A percentile compares a stretch with the other conserved stretches of the same genome.
Evolutionary conservation across 2,797 vertebrate genomes (phyloP).

Genomic region (Hafferia zeledoni): DNA sequence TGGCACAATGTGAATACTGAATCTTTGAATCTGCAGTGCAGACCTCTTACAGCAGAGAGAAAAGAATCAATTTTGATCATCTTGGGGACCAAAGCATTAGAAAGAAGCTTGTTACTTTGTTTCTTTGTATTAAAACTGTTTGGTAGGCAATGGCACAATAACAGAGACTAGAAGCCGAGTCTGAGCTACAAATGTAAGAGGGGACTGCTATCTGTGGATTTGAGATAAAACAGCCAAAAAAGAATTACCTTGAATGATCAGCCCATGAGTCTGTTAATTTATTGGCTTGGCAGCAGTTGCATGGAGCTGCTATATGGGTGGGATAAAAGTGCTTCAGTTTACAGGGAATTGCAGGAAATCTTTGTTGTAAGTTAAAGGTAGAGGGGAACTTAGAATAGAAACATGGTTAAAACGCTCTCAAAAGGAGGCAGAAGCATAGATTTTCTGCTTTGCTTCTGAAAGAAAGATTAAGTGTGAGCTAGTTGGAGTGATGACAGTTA

Average conservation of each 20-base stretch:
- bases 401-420: not conserved
- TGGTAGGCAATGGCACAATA: not conserved
- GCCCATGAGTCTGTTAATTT: not conserved
- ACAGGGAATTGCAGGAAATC: not conserved
- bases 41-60: not conserved
- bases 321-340: not conserved
- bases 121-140: not conserved
- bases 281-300: not conserved
- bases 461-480: not conserved
- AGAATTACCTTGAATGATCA: not conserved
- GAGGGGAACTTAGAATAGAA: not conserved
- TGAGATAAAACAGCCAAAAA: not conserved
- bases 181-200: not conserved
- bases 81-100: not conserved
- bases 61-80: not conserved
- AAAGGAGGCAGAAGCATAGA: not conserved
- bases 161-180: not conserved
- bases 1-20: not conserved
- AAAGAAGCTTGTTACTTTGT: not conserved
- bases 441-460: not conserved
- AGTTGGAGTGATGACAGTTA: not conserved
- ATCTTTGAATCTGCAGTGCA: not conserved
- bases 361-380: not conserved
- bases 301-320: not conserved
- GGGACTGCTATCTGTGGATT: not conserved